These are phyloP conservation scores for Solea senegalensis DNA, from an alignment of 2,113 vertebrate genomes.

Conservation along the genomic window DNA sequence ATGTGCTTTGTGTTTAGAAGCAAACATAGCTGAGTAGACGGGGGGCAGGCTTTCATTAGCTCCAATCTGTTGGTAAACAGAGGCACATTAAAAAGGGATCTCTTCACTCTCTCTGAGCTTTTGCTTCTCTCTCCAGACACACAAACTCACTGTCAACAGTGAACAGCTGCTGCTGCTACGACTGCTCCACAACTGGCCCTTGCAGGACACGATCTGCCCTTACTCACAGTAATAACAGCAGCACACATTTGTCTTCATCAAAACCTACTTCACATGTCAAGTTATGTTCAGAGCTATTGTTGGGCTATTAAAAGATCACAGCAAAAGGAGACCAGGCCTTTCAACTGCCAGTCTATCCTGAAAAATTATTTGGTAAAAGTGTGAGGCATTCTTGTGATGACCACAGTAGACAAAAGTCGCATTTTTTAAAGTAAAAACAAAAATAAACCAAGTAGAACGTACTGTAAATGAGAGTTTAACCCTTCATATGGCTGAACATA, in stretches of 20 bases:
- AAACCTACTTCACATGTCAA: constrained; percentile 30
- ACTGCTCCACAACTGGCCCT: constrained; percentile 48
- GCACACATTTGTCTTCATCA: constrained; percentile 34
- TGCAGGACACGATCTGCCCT: constrained; percentile 25
- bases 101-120: constrained; percentile 32
- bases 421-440: constrained; percentile 3
- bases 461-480: constrained; percentile 11
- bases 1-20: constrained; percentile 49
- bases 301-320: background rate
- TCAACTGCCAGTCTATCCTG: background rate
- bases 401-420: constrained; percentile 27
- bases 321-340: background rate
- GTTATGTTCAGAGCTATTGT: constrained; percentile 15
- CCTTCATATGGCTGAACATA: constrained; percentile 18
- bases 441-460: constrained; percentile 6
- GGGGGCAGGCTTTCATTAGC: constrained; percentile 55
- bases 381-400: constrained; percentile 11
- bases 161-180: constrained; percentile 57
- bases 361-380: background rate
- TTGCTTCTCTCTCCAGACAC: constrained; percentile 42
- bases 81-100: constrained; percentile 70
- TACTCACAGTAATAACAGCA: constrained; percentile 45
- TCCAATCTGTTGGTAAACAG: constrained; percentile 62
- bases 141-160: constrained; percentile 43
- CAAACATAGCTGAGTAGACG: constrained; percentile 39